Conservation (phyloP, 2,888 invertebrate species). For the Hyalella azteca region DNA sequence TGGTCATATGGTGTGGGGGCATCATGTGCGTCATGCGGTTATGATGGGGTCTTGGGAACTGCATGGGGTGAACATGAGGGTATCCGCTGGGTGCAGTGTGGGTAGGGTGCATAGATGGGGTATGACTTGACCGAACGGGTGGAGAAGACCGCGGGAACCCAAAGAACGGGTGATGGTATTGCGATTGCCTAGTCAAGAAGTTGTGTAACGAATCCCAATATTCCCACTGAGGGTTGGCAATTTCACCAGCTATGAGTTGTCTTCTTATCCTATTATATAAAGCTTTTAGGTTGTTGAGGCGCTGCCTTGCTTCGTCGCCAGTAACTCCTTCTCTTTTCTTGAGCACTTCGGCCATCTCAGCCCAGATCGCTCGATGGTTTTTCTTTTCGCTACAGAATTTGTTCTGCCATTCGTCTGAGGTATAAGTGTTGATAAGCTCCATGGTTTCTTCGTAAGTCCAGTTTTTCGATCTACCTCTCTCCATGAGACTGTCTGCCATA, state of each 20-base stretch:
- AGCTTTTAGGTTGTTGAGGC: slow-evolving; percentile 58
- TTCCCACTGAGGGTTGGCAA: slow-evolving; percentile 57
- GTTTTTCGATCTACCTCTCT: slow-evolving; percentile 55
- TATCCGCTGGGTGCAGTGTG: slow-evolving; percentile 10
- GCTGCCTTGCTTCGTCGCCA: slow-evolving; percentile 57
- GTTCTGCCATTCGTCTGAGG: slow-evolving; percentile 57
- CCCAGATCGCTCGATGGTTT: slow-evolving; percentile 58
- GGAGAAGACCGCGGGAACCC: slow-evolving; percentile 37
- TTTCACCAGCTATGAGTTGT: slow-evolving; percentile 57
- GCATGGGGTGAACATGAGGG: slow-evolving; percentile 9
- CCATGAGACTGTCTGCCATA: slow-evolving; percentile 53
- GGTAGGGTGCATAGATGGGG: not conserved
- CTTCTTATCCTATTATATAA: slow-evolving; percentile 57
- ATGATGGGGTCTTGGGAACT: not conserved
- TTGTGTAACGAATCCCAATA: slow-evolving; percentile 56
- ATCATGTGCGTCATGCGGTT: slow-evolving; percentile 16
- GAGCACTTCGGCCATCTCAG: slow-evolving; percentile 50
- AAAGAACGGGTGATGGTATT: slow-evolving; percentile 41
- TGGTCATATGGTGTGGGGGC: slow-evolving; percentile 31
- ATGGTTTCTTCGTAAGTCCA: slow-evolving; percentile 58
- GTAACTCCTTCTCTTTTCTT: slow-evolving; percentile 54
- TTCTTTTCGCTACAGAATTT: slow-evolving; percentile 58
- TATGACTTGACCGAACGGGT: slow-evolving; percentile 17
- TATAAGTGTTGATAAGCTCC: slow-evolving; percentile 57
- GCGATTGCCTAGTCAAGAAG: slow-evolving; percentile 55